A percentile compares a stretch with the other conserved stretches of the same genome.
phyloP scores from a whole-genome alignment of 1,140 invertebrate species.

The Pachyrhynchus sulphureomaculatus region DNA sequence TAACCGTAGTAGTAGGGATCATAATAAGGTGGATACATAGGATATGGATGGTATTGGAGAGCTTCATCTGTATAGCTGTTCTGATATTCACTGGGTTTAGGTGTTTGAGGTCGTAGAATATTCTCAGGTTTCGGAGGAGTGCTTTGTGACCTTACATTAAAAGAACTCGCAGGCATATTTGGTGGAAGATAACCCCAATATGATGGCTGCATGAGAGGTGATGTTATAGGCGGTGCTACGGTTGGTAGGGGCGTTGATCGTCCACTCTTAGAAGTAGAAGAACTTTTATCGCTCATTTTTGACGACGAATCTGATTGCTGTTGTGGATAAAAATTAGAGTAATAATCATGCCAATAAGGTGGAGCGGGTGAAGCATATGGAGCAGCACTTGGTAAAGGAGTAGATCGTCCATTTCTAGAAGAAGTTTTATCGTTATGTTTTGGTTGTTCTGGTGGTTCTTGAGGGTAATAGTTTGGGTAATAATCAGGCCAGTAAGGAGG shows the following conservation, averaged over 20 bases:
- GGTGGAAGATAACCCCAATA: conserved; percentile 39
- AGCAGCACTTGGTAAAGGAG: conserved; percentile 12
- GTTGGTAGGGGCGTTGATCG: conserved; percentile 13
- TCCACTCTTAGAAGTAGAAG: conserved; percentile 1
- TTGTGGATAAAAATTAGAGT: conserved; percentile 20
- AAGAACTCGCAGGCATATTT: background rate
- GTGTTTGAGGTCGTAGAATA: conserved; percentile 3
- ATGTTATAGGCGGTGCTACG: conserved; percentile 12
- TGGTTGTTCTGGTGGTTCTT: conserved; percentile 13
- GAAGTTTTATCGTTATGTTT: conserved; percentile 6
- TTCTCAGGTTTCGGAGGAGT: conserved; percentile 19
- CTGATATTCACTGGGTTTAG: conserved; percentile 2
- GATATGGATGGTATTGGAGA: conserved; percentile 26
- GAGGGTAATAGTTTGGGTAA: conserved; percentile 27
- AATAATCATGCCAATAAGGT: conserved; percentile 31
- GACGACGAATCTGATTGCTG: conserved; percentile 14
- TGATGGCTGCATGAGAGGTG: conserved; percentile 25
- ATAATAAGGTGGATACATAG: conserved; percentile 41
- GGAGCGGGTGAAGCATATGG: conserved; percentile 1
- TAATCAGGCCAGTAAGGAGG: conserved; percentile 43
- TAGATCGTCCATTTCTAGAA: conserved; percentile 8
- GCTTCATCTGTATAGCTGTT: conserved; percentile 20
- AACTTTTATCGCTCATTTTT: conserved; percentile 21
- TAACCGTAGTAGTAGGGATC: conserved; percentile 46
- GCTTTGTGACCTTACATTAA: background rate